phyloP scores from a whole-genome alignment of 2,797 vertebrate species.

The Aselliscus stoliczkanus region DNA sequence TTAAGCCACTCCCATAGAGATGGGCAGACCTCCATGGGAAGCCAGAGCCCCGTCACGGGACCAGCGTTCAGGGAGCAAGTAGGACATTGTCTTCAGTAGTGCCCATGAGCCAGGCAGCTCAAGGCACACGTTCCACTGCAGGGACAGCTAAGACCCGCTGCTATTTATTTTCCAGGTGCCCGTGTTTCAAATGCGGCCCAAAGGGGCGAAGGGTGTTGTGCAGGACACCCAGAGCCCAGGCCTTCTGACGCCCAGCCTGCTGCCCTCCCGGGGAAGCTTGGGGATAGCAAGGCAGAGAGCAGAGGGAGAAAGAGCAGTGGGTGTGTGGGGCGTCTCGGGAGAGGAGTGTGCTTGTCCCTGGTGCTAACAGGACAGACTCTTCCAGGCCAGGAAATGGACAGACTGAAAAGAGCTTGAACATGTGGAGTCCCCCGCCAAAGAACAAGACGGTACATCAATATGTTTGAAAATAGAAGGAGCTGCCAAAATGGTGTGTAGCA shows the following conservation, averaged over 20 bases:
- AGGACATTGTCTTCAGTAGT: rapidly evolving
- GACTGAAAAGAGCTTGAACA: neutral
- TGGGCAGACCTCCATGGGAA: rapidly evolving
- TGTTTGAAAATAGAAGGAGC: neutral
- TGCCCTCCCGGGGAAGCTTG: neutral
- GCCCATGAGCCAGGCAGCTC: neutral
- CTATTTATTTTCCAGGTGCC: neutral
- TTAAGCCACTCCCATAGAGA: neutral
- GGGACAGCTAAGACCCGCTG: neutral
- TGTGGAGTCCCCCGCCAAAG: neutral
- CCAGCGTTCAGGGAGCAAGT: neutral
- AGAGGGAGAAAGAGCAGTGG: neutral
- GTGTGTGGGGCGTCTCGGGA: neutral
- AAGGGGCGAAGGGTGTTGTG: neutral
- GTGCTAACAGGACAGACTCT: neutral
- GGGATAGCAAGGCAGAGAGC: too few species aligned
- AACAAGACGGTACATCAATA: neutral
- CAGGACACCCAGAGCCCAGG: neutral
- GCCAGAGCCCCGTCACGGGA: rapidly evolving
- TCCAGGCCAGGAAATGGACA: neutral
- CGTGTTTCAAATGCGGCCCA: neutral
- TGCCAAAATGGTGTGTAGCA: neutral
- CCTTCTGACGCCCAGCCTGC: rapidly evolving
- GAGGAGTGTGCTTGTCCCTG: neutral
- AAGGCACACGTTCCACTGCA: too few species aligned